Base-by-base conservation (phyloP, 2,888 invertebrate species). In the Drosophila anomalata region DNA sequence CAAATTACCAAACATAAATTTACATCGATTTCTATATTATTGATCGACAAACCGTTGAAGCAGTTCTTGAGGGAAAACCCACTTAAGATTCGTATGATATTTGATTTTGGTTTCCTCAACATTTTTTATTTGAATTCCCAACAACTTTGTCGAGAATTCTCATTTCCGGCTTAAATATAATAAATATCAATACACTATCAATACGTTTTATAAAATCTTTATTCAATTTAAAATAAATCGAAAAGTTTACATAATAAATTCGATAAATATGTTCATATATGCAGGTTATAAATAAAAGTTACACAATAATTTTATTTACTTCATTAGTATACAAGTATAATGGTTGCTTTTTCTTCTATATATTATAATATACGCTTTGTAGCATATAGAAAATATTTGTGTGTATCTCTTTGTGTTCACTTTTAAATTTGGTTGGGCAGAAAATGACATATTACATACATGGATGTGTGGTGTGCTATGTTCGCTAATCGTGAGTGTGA, bases 231-330 rank as follows among this genome's bases (percentile, higher is more conserved):
- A 79, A 83, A 83, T 80, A 87, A 83, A 86, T 84, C 76, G 78
- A 83, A 82, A 78, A 87, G 72, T 75, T 42, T 85, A 83, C 72
- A 78, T 83, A 83, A 83, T 83, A 83, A 83, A 83, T 83, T 83
- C 83, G 83, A 88, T 83, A 88, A 83, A 87, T 83, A 88, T 88
- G 83, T 73, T 77, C 71, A 74, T 83, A 73, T 75, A 75, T 87
- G 78, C 69, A 78, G 76, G 73, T 75, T 73, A 80, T 87, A 87
- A 87, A 84, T 88, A 84, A 84, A 78, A 65, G 36, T 76, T 82
- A 83, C 60, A 67, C 62, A 83, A 73, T 88, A 81, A 77, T 76
- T 83, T 79, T 82, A 82, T 73, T 76, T 66, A 63, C 67, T 75
- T 75, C 55, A 75, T 82, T 86, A 83, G 88, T 77, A 76, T 73